Evolutionary conservation across 1,140 invertebrate genomes (phyloP).

Genomic region (Heliconius himera): DNA sequence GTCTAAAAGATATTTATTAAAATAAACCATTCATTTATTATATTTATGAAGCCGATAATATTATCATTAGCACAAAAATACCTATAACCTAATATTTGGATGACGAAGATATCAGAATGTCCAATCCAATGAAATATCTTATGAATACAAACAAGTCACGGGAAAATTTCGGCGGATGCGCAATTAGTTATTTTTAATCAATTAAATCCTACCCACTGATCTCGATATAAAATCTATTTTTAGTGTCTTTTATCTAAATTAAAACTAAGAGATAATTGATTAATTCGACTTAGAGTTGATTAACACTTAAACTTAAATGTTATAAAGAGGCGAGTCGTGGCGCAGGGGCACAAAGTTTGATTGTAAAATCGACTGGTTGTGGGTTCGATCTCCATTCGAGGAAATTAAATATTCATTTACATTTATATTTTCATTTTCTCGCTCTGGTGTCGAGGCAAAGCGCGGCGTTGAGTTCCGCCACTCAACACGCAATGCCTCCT

Average conservation of each 20-base stretch:
- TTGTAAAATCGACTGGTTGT: no score
- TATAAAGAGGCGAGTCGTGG: no score
- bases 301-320: no score
- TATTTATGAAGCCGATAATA: conserved; percentile 1
- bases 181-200: conserved; percentile 40
- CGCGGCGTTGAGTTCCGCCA: no score
- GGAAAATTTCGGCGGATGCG: conserved; percentile 46
- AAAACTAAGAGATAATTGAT: conserved; percentile 21
- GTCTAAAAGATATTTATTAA: background rate
- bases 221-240: conserved; percentile 27
- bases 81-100: conserved; percentile 15
- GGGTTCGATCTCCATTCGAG: no score
- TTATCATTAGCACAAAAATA: conserved; percentile 10
- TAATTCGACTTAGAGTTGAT: background rate
- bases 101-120: conserved; percentile 26
- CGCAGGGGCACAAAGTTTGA: no score
- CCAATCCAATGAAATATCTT: conserved; percentile 34
- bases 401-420: no score
- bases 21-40: background rate
- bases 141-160: conserved; percentile 47
- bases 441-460: no score
- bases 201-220: conserved; percentile 32
- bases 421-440: no score
- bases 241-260: conserved; percentile 16
- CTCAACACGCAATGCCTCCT: no score